Evolutionary conservation across 2,797 vertebrate genomes (phyloP).

Genomic region (Hipposideros larvatus): DNA sequence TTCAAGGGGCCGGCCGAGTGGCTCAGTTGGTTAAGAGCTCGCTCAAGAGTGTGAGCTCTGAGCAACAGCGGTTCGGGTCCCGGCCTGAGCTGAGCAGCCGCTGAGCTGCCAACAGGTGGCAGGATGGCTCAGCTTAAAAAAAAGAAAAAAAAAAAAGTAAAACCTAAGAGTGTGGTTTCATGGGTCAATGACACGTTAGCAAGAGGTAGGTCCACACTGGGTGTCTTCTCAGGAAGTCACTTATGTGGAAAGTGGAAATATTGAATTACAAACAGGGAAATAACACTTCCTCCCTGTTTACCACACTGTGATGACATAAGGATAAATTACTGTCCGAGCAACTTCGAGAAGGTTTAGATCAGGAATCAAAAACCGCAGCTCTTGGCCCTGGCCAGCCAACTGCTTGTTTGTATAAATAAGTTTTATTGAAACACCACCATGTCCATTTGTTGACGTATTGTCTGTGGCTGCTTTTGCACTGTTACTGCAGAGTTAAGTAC

Average conservation of each 20-base stretch:
- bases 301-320: not conserved
- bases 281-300: not conserved
- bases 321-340: not conserved
- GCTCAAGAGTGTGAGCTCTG: too few species aligned
- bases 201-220: not conserved
- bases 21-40: too few species aligned
- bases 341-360: not conserved
- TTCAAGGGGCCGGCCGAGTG: too few species aligned
- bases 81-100: too few species aligned
- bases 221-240: not conserved
- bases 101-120: too few species aligned
- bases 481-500: not conserved
- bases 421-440: too few species aligned
- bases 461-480: not conserved
- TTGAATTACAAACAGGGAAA: not conserved
- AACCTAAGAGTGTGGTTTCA: too few species aligned
- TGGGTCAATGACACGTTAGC: rapidly evolving
- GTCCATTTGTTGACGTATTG: not conserved
- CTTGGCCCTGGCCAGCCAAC: not conserved
- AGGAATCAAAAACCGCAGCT: not conserved
- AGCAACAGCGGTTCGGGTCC: too few species aligned
- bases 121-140: too few species aligned
- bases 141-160: too few species aligned
- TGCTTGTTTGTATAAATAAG: not conserved
- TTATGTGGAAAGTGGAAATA: not conserved